A percentile compares a stretch with the other conserved stretches of the same genome.
Conservation (phyloP, 2,888 invertebrate species). For the Acanthoscelides obtectus region DNA sequence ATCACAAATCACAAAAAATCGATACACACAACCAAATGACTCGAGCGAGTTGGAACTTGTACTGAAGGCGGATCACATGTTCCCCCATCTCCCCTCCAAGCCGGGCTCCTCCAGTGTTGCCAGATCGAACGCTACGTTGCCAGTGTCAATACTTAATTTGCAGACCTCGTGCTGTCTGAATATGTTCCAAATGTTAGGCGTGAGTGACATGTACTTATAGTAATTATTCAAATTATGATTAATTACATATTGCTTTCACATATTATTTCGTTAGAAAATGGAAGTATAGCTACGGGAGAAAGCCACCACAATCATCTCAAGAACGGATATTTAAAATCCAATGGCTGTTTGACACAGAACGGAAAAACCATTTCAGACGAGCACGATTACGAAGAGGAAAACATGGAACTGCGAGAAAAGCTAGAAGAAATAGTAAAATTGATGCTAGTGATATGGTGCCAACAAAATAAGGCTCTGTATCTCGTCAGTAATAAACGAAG, state of each 20-base stretch:
- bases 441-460: slow-evolving; percentile 80
- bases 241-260: neutral
- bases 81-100: too few relatives aligned
- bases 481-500: slow-evolving; percentile 17
- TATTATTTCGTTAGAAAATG: neutral
- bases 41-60: too few relatives aligned
- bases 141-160: too few relatives aligned
- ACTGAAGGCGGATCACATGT: too few relatives aligned
- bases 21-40: too few relatives aligned
- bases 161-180: too few relatives aligned
- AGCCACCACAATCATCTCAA: neutral
- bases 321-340: neutral
- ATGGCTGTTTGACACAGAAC: neutral
- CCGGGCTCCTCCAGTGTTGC: too few relatives aligned
- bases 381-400: neutral
- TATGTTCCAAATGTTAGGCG: too few relatives aligned
- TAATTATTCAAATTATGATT: too few relatives aligned
- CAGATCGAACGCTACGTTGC: too few relatives aligned
- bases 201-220: too few relatives aligned
- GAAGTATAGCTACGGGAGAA: neutral
- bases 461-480: slow-evolving; percentile 61
- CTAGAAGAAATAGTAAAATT: slow-evolving; percentile 75
- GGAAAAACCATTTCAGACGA: neutral
- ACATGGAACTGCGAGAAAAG: slow-evolving; percentile 55
- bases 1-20: too few relatives aligned